Evolutionary conservation across 37 sponge, comb jelly and placozoan genomes (phyloP).

Genomic region (Lycopodina hypogea): DNA sequence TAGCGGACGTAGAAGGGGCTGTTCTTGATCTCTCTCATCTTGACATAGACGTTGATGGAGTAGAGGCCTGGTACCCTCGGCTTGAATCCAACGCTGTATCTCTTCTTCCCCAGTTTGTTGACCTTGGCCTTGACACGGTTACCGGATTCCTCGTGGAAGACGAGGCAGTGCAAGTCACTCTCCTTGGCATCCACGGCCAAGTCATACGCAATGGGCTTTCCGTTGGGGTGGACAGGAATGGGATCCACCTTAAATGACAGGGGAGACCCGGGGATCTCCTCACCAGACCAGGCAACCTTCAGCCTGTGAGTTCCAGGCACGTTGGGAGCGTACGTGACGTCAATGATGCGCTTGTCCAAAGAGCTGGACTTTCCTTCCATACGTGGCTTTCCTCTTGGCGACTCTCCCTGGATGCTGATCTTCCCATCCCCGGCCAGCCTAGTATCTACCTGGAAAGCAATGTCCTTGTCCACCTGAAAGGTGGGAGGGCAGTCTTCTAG

Average conservation of each 20-base stretch:
- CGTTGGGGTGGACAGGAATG: slow-evolving; percentile 12
- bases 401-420: slow-evolving; percentile 9
- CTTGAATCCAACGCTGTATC: slow-evolving; percentile 28
- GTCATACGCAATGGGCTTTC: slow-evolving; percentile 21
- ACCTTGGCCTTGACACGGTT: slow-evolving; percentile 40
- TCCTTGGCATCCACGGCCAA: slow-evolving; percentile 13
- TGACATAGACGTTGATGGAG: slow-evolving; percentile 19
- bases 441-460: slow-evolving; percentile 46
- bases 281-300: slow-evolving; percentile 46
- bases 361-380: background rate
- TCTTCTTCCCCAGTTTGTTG: slow-evolving; percentile 30
- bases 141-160: background rate
- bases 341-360: slow-evolving; percentile 18
- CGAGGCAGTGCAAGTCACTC: background rate
- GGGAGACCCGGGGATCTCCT: slow-evolving; percentile 58
- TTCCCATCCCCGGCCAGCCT: slow-evolving; percentile 68
- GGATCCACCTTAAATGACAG: slow-evolving; percentile 41
- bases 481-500: slow-evolving; percentile 23
- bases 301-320: slow-evolving; percentile 55
- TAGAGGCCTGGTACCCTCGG: slow-evolving; percentile 58
- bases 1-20: slow-evolving; percentile 47
- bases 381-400: slow-evolving; percentile 18
- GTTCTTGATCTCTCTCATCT: slow-evolving; percentile 6
- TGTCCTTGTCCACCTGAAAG: slow-evolving; percentile 23
- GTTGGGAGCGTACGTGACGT: slow-evolving; percentile 52